Evolutionary conservation across 2,113 vertebrate species (phyloP).

Genomic region (Ictidomys tridecemlineatus): DNA sequence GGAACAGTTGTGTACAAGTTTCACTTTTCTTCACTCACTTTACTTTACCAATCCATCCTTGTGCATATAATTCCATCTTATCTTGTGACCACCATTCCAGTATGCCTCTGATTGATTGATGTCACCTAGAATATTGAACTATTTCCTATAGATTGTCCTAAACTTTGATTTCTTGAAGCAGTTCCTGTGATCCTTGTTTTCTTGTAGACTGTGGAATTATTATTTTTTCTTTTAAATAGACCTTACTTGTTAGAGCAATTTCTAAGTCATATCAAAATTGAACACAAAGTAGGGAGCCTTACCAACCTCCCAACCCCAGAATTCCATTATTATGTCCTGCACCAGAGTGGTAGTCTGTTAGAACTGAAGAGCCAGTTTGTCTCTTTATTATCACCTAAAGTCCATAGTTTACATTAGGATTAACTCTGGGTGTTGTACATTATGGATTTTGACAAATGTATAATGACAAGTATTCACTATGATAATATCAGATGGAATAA

Average conservation of each 20-base stretch:
- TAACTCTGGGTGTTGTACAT: not conserved
- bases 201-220: not conserved
- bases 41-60: not conserved
- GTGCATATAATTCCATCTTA: not conserved
- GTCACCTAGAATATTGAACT: not conserved
- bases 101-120: not conserved
- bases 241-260: not conserved
- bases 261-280: not conserved
- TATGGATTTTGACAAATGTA: not conserved
- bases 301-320: too few relatives aligned
- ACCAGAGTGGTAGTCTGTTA: not conserved
- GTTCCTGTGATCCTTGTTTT: not conserved
- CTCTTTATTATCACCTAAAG: not conserved
- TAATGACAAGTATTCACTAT: not conserved
- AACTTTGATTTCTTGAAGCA: not conserved
- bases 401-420: not conserved
- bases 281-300: not conserved
- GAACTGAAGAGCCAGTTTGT: not conserved
- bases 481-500: not conserved
- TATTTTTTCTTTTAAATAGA: too few relatives aligned
- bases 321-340: not conserved
- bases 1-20: not conserved
- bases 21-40: not conserved
- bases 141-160: not conserved
- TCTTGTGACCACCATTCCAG: not conserved